phyloP scores from a whole-genome alignment of 1,140 invertebrate genomes.

The Drosophila nigromelanica region DNA sequence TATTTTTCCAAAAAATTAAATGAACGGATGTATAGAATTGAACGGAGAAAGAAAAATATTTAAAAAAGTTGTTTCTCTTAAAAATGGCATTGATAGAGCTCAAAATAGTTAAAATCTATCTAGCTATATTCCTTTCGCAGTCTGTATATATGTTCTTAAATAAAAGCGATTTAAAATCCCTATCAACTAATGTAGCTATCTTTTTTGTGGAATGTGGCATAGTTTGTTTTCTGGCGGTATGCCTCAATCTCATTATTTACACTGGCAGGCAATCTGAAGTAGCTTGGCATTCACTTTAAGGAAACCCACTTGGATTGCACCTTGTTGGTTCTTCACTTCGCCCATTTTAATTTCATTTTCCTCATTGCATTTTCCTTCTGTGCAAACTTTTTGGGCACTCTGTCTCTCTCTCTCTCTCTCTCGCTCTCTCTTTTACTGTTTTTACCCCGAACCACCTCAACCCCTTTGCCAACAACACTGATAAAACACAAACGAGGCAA shows the following conservation, averaged over 20 bases:
- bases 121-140: no score
- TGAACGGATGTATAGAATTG: background rate
- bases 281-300: constrained; percentile 24
- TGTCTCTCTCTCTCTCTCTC: background rate
- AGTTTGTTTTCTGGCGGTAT: background rate
- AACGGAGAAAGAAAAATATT: background rate
- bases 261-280: constrained; percentile 9
- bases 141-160: no score
- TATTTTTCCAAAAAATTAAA: no score
- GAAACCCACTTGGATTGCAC: constrained; percentile 38
- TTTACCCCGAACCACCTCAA: background rate
- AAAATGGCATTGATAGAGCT: no score
- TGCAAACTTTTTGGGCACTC: constrained; percentile 41
- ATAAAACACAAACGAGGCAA: constrained; percentile 62
- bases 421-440: no score
- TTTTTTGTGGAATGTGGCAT: background rate
- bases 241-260: constrained; percentile 9
- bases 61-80: no score
- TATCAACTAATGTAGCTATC: background rate
- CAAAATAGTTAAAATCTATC: no score
- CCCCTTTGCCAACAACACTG: constrained; percentile 8
- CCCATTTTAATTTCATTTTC: constrained; percentile 56
- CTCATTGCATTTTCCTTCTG: constrained; percentile 49
- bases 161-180: constrained; percentile 1
- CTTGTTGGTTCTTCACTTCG: constrained; percentile 48